Conservation (phyloP, 2,113 vertebrate species). For the Paracanthobrama guichenoti region DNA sequence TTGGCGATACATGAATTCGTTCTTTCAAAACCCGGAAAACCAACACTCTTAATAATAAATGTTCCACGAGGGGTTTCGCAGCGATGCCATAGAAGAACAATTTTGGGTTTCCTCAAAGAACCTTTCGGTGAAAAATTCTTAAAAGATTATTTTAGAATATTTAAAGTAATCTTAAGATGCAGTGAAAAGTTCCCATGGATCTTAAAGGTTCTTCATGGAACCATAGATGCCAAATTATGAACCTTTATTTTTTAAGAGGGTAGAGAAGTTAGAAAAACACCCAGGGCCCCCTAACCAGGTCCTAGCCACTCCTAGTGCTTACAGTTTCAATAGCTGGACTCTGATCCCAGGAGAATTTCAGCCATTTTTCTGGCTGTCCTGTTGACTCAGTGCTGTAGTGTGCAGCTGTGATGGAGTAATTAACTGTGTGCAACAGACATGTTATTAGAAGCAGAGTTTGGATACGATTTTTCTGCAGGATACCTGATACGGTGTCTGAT, state of each 20-base stretch:
- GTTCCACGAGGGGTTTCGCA: no score
- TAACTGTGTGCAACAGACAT: slow-evolving; percentile 35
- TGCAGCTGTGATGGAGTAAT: slow-evolving; percentile 41
- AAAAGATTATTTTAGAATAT: no score
- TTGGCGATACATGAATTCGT: not conserved
- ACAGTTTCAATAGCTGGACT: slow-evolving; percentile 16
- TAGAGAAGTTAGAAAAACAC: not conserved
- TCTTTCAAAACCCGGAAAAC: not conserved
- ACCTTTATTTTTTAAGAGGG: not conserved
- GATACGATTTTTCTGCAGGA: slow-evolving; percentile 31
- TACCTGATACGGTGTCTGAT: slow-evolving; percentile 35
- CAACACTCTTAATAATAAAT: not conserved
- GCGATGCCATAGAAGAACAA: no score
- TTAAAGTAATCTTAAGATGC: no score
- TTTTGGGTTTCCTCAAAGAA: no score
- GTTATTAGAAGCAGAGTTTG: slow-evolving; percentile 39
- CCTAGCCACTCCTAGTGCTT: not conserved
- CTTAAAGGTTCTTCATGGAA: no score
- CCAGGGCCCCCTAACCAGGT: not conserved
- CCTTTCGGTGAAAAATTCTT: no score
- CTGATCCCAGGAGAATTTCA: slow-evolving; percentile 9
- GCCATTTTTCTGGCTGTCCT: slow-evolving; percentile 9
- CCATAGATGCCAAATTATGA: no score
- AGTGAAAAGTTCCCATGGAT: no score
- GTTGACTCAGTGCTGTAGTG: slow-evolving; percentile 9